Evolutionary conservation across 2,888 invertebrate genomes (phyloP).

Genomic region (Rapana venosa): DNA sequence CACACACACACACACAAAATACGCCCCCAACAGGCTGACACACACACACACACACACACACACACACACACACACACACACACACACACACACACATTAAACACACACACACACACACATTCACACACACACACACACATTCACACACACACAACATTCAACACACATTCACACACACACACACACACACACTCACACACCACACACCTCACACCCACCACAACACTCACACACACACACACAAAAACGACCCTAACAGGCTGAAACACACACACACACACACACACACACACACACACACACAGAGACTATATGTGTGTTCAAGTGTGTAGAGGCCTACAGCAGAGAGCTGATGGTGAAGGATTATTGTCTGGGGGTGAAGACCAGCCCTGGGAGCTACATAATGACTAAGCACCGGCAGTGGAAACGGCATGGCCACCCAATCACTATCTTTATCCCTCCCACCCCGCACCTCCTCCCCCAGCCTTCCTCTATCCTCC

Average conservation of each 20-base stretch:
- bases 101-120: background rate
- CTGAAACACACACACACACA: background rate
- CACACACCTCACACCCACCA: background rate
- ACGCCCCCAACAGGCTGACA: background rate
- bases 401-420: too few species aligned
- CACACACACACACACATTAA: background rate
- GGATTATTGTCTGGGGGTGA: too few species aligned
- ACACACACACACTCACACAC: background rate
- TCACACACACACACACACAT: background rate
- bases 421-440: too few species aligned
- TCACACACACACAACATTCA: background rate
- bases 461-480: too few species aligned
- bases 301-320: background rate
- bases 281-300: background rate
- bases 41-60: background rate
- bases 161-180: background rate
- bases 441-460: too few species aligned
- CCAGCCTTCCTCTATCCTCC: too few species aligned
- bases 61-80: background rate
- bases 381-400: too few species aligned
- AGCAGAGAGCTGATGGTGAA: too few species aligned
- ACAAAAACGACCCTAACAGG: background rate
- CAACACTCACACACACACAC: background rate
- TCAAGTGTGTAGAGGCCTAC: background rate
- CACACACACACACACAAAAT: too few species aligned